A percentile compares a stretch with the other conserved stretches of the same genome.
Conservation (phyloP, 1,140 invertebrate species). For the Solen grandis region DNA sequence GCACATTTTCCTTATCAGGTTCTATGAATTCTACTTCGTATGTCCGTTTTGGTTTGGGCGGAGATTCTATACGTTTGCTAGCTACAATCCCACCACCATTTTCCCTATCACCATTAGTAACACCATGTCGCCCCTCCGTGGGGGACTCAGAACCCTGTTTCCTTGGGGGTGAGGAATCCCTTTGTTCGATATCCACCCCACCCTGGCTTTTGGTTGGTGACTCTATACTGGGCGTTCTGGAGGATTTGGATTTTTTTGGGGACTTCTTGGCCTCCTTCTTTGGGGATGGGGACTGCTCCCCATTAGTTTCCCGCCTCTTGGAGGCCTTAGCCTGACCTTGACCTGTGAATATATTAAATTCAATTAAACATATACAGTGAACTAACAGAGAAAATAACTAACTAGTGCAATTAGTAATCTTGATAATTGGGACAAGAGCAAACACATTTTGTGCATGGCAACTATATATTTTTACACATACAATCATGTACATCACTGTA, state of each 20-base stretch:
- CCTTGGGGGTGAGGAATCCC: slow-evolving; percentile 11
- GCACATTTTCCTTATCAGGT: slow-evolving; percentile 58
- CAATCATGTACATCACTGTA: too few relatives aligned
- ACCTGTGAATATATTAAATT: too few relatives aligned
- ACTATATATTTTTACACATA: too few relatives aligned
- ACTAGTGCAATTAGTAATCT: too few relatives aligned
- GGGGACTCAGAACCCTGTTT: slow-evolving; percentile 3
- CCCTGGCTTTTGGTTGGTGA: slow-evolving; percentile 39
- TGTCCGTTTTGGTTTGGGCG: slow-evolving; percentile 56
- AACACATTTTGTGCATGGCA: too few relatives aligned
- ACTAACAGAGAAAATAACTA: too few relatives aligned
- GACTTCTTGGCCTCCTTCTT: slow-evolving; percentile 64
- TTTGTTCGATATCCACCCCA: slow-evolving; percentile 2
- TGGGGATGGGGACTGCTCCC: slow-evolving; percentile 57
- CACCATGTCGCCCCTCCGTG: neutral
- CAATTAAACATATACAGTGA: too few relatives aligned
- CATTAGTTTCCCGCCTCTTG: slow-evolving; percentile 54
- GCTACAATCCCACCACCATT: slow-evolving; percentile 7
- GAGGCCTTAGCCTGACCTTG: slow-evolving; percentile 65
- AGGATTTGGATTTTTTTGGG: slow-evolving; percentile 55
- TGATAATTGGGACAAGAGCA: too few relatives aligned
- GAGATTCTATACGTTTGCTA: slow-evolving; percentile 43
- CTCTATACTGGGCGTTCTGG: slow-evolving; percentile 56
- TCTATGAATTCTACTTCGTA: slow-evolving; percentile 43
- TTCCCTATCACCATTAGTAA: neutral